These are phyloP conservation scores for Semaprochilodus insignis DNA, from an alignment of 2,797 vertebrate species.

Conservation along the genomic window DNA sequence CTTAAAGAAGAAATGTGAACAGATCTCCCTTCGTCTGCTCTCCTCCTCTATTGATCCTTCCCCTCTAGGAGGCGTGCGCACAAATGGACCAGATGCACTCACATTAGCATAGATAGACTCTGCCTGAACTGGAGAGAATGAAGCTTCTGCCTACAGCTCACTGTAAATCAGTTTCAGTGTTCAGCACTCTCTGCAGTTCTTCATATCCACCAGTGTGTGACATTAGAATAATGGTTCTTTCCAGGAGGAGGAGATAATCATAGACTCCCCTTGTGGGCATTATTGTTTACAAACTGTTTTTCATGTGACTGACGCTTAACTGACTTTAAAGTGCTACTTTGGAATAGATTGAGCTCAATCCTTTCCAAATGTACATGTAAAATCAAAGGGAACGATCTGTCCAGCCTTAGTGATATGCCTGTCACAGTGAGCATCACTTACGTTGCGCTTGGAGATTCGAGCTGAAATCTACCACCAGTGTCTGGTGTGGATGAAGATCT, in stretches of 20 bases:
- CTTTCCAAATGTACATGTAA: conserved; percentile 17
- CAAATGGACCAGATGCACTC: conserved; percentile 59
- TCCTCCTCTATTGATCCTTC: conserved; percentile 46
- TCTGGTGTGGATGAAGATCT: conserved; percentile 18
- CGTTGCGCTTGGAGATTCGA: conserved; percentile 14
- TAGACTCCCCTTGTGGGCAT: conserved; percentile 14
- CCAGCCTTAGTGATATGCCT: not conserved
- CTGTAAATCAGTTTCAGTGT: not conserved
- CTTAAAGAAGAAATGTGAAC: conserved; percentile 32
- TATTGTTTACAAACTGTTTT: conserved; percentile 44
- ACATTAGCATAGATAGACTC: conserved; percentile 33
- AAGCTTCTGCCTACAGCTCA: conserved; percentile 15
- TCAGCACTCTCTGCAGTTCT: conserved; percentile 4
- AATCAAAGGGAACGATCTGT: conserved; percentile 41
- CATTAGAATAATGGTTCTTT: conserved; percentile 36
- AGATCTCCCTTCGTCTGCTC: conserved; percentile 27
- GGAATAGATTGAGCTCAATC: not conserved
- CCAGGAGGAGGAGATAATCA: conserved; percentile 37
- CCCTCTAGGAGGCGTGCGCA: conserved; percentile 44
- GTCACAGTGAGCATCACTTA: not conserved
- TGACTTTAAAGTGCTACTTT: conserved; percentile 16
- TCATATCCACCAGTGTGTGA: conserved; percentile 29
- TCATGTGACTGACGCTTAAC: conserved; percentile 33
- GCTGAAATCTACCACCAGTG: conserved; percentile 7
- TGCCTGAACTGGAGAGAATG: conserved; percentile 34